Evolutionary conservation across 2,888 invertebrate genomes (phyloP).

Genomic region (Gasteruption jaculator): DNA sequence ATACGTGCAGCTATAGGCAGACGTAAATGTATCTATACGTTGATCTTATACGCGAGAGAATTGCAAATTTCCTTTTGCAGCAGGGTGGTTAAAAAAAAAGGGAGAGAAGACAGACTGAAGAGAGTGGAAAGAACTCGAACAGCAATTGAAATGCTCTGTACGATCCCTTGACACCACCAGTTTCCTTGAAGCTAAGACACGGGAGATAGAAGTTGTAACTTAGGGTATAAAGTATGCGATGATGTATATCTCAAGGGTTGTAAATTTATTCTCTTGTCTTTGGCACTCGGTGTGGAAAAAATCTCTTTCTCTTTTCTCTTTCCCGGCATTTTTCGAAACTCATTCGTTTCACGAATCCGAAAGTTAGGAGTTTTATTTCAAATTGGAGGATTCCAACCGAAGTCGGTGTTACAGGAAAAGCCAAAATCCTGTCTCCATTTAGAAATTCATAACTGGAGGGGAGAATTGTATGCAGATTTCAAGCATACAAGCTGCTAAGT

Average conservation of each 20-base stretch:
- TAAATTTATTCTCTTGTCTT: slow-evolving; percentile 28
- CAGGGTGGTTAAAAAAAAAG: slow-evolving; percentile 10
- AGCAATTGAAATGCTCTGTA: slow-evolving; percentile 32
- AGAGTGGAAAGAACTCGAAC: slow-evolving; percentile 22
- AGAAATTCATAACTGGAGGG: no score
- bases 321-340: no score
- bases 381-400: no score
- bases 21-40: slow-evolving; percentile 12
- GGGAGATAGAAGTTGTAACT: slow-evolving; percentile 1
- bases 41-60: slow-evolving; percentile 28
- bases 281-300: no score
- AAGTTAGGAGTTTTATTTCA: no score
- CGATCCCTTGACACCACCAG: slow-evolving; percentile 18
- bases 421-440: no score
- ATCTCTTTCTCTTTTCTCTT: no score
- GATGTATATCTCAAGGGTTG: slow-evolving; percentile 19
- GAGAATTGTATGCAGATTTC: no score
- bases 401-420: no score
- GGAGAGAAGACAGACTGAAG: slow-evolving; percentile 15
- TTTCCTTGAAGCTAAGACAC: slow-evolving; percentile 1
- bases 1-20: slow-evolving; percentile 13
- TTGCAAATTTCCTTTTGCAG: slow-evolving; percentile 32
- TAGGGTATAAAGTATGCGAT: slow-evolving; percentile 29
- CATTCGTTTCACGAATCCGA: no score
- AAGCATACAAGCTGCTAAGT: no score